Conservation (phyloP, 2,113 vertebrate species). For the Pomatorhinus ruficollis region DNA sequence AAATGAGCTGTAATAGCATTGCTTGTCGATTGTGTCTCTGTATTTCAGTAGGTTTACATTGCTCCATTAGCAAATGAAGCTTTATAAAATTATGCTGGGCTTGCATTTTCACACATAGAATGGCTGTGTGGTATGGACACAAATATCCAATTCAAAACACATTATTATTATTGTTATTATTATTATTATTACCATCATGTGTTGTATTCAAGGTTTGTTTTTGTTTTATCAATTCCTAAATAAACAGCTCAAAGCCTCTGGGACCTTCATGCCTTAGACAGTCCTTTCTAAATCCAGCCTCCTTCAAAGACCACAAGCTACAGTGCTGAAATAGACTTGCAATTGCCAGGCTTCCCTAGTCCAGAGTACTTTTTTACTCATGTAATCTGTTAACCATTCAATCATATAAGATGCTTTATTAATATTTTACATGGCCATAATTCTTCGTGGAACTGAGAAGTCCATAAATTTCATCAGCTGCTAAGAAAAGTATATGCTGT, state of each 20-base stretch:
- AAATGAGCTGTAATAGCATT: constrained; percentile 8
- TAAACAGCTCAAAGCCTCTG: constrained; percentile 20
- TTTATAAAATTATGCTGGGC: constrained; percentile 12
- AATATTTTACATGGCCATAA: constrained; percentile 63
- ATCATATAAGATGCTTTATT: constrained; percentile 62
- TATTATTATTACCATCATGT: constrained; percentile 23
- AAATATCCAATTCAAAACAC: constrained; percentile 43
- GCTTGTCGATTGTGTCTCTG: background rate
- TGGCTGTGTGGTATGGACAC: background rate
- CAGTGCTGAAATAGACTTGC: background rate
- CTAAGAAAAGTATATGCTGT: background rate
- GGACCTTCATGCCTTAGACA: background rate
- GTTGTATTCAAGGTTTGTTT: background rate
- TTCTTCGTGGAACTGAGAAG: constrained; percentile 62
- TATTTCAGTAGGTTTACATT: background rate
- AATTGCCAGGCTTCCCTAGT: constrained; percentile 21
- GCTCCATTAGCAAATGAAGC: constrained; percentile 41
- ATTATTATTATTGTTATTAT: background rate
- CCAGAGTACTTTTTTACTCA: background rate
- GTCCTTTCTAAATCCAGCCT: background rate
- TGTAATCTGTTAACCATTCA: constrained; percentile 54
- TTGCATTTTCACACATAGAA: background rate
- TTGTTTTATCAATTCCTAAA: constrained; percentile 46
- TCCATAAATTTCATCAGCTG: background rate
- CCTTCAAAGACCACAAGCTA: background rate